phyloP scores from a whole-genome alignment of 2,797 vertebrate species.

The Pelochelys cantorii region DNA sequence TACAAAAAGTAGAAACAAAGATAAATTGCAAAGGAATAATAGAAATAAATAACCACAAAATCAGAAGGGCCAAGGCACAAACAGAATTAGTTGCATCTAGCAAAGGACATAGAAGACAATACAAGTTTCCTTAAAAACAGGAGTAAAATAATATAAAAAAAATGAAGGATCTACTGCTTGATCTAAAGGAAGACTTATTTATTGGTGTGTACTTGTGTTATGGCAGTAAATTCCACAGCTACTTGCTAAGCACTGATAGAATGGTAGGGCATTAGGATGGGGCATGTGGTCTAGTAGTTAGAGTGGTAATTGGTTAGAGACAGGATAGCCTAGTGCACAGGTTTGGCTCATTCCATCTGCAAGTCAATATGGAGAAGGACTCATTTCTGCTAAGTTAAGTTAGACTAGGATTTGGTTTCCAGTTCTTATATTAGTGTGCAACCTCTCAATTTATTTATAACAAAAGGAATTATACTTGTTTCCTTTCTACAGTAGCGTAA shows the following conservation, averaged over 20 bases:
- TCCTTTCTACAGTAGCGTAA: neutral
- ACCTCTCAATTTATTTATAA: neutral
- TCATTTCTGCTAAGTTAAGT: too few relatives aligned
- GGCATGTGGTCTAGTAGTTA: neutral
- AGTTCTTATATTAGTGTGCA: neutral
- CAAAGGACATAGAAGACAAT: neutral
- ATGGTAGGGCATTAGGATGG: neutral
- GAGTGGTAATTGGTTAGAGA: neutral
- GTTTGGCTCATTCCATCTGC: too few relatives aligned
- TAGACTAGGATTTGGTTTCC: neutral
- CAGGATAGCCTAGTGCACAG: neutral
- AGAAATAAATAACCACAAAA: neutral
- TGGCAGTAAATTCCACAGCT: neutral
- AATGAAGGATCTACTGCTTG: neutral
- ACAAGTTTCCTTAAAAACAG: neutral
- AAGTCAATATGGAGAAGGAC: too few relatives aligned
- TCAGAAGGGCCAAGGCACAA: neutral
- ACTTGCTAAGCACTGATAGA: neutral
- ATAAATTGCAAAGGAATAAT: neutral
- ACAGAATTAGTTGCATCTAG: too few relatives aligned
- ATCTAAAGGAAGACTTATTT: too few relatives aligned
- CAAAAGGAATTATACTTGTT: neutral
- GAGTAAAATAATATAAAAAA: too few relatives aligned
- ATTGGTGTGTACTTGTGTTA: neutral
- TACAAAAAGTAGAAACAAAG: neutral